Percentiles rank a stretch among this genome's conserved stretches.
These are phyloP conservation scores for Hydrophis major DNA, from an alignment of 2,797 vertebrate species.

Conservation along the genomic window DNA sequence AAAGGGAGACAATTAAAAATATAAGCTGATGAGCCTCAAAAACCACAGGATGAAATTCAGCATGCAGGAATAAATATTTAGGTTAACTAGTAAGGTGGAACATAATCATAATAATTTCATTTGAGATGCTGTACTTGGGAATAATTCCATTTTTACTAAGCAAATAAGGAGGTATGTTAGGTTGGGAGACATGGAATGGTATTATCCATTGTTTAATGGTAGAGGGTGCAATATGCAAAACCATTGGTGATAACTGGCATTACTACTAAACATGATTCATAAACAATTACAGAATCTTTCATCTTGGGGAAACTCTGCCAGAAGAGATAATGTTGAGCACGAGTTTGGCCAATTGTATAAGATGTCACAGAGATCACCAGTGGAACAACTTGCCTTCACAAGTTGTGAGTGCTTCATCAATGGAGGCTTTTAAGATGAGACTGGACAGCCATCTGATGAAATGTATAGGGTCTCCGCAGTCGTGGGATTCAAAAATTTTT, in stretches of 20 bases:
- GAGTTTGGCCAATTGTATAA: not conserved
- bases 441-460: not conserved
- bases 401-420: not conserved
- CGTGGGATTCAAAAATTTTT: too few species aligned
- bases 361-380: not conserved
- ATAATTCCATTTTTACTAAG: not conserved
- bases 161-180: not conserved
- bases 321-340: not conserved
- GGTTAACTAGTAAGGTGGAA: not conserved
- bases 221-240: not conserved
- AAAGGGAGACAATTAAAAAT: conserved; percentile 12
- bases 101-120: not conserved
- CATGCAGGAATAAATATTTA: conserved; percentile 2
- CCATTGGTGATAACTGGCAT: not conserved
- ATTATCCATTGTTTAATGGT: not conserved
- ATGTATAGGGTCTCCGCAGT: not conserved
- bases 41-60: not conserved
- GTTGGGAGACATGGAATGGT: not conserved
- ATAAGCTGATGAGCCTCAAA: not conserved
- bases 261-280: not conserved
- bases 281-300: not conserved
- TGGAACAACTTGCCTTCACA: not conserved
- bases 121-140: not conserved
- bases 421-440: not conserved
- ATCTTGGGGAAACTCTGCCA: not conserved